Evolutionary conservation across 2,113 vertebrate species (phyloP), one percentile per base, ranked within the genome.

Genomic region (Manacus vitellinus): DNA sequence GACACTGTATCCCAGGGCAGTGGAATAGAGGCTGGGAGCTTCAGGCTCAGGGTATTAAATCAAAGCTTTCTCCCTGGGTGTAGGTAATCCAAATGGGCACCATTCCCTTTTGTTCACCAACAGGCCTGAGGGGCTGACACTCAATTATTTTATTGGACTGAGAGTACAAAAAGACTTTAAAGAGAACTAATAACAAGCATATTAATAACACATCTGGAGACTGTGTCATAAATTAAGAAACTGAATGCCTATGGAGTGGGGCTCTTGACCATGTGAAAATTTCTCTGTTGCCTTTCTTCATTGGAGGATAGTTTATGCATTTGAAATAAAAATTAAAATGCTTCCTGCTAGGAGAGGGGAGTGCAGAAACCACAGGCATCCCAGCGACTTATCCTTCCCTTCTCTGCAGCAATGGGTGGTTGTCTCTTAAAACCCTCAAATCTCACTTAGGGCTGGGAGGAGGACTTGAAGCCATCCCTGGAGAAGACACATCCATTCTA

Each of bases 81-180:
- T 78, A 89, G 85, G 76, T 94, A 92, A 96, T 95, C 94, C 91
- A 76, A 39, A 37, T 66, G 77, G 92, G 95, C 96, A 95, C 70
- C 5, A 4, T 87, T 96, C 88, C 92, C 65, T 93, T 92, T 84
- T 94, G 76, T 82, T 94, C 84, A 82, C 73, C 86, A 82, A 12
- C 27, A 56, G 55, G 67, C 85, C 78, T 78, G 41, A 89, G 86
- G 56, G 35, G 35, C 65, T 28, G 35, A 39, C 6, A 14, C 61
- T 65, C 85, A 47, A 23, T 88, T 83, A 52, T 74, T 94, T 81
- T 88, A 59, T n/a, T 91, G 89, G 86, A 52, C n/a, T 73, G 47
- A 37, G 43, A 81, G 19, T 75, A 87, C 67, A 95, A 73, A 68
- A 86, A 86, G 55, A 41, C 70, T 90, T 73, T 77, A 5, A 51